Evolutionary conservation across 2,797 vertebrate species (phyloP).

Genomic region (Hapalemur alaotrensis): DNA sequence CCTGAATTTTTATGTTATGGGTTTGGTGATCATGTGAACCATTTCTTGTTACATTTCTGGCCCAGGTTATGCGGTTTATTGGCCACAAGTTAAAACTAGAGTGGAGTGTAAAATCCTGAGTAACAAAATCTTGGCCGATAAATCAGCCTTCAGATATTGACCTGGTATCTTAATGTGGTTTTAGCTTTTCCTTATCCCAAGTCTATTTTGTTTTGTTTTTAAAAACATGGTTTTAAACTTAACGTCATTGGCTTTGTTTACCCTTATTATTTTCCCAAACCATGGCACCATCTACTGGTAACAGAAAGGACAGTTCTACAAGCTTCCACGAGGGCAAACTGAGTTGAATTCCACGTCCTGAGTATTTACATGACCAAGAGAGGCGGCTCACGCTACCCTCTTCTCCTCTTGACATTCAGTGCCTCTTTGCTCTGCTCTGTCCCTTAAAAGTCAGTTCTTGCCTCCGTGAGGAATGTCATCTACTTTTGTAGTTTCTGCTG

Average conservation of each 20-base stretch:
- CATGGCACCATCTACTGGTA: slow-evolving; percentile 50
- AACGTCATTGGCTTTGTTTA: neutral
- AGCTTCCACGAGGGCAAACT: neutral
- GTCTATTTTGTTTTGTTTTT: neutral
- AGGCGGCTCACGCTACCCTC: neutral
- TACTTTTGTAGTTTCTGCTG: neutral
- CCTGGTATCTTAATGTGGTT: neutral
- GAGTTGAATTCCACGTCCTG: neutral
- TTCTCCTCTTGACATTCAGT: neutral
- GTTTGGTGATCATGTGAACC: neutral
- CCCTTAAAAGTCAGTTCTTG: neutral
- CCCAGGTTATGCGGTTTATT: neutral
- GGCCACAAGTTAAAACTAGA: slow-evolving; percentile 14
- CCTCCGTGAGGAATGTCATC: neutral
- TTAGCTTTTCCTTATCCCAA: neutral
- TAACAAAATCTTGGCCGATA: neutral
- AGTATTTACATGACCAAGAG: neutral
- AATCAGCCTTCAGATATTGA: neutral
- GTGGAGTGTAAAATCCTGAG: neutral
- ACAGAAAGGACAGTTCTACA: neutral
- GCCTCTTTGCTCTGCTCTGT: neutral
- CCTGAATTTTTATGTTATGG: neutral
- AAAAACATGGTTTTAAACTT: neutral
- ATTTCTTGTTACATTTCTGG: neutral
- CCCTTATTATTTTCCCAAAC: neutral